phyloP scores from a whole-genome alignment of 2,797 vertebrate genomes.

The Brachyalestes nurse region DNA sequence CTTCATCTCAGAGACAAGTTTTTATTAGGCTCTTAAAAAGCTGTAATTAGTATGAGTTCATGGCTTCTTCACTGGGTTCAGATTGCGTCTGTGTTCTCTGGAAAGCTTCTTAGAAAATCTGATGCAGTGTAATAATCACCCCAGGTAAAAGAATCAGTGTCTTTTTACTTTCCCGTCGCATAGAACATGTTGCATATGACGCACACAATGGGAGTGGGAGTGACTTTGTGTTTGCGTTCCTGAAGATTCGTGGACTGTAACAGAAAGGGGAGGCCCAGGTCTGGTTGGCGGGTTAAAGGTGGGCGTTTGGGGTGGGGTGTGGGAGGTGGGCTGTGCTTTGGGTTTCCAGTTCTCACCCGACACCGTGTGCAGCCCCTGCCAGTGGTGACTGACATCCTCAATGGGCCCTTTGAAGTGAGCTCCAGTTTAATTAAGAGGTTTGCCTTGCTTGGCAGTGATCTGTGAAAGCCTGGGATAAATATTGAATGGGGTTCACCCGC shows the following conservation, averaged over 20 bases:
- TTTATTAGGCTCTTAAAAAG: not conserved
- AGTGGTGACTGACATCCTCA: slow-evolving; percentile 95
- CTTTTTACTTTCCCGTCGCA: slow-evolving; percentile 80
- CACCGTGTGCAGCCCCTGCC: slow-evolving; percentile 89
- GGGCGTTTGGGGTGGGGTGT: slow-evolving; percentile 48
- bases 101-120: slow-evolving; percentile 78
- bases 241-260: slow-evolving; percentile 85
- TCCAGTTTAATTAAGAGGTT: slow-evolving; percentile 99
- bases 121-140: slow-evolving; percentile 85
- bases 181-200: slow-evolving; percentile 89
- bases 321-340: slow-evolving; percentile 79
- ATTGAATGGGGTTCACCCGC: slow-evolving; percentile 99
- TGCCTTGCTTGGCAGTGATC: slow-evolving; percentile 97
- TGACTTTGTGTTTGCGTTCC: slow-evolving; percentile 83
- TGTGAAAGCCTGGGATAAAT: slow-evolving; percentile 99
- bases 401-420: slow-evolving; percentile 98
- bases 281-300: slow-evolving; percentile 65
- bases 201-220: slow-evolving; percentile 78
- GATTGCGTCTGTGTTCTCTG: not conserved
- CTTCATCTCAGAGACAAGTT: not conserved
- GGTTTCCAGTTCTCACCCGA: slow-evolving; percentile 96
- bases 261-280: slow-evolving; percentile 76
- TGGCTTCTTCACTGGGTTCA: not conserved
- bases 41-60: not conserved
- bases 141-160: slow-evolving; percentile 83